These are phyloP conservation scores for Spilogale gracilis DNA, from an alignment of 2,113 vertebrate genomes.

Conservation along the genomic window DNA sequence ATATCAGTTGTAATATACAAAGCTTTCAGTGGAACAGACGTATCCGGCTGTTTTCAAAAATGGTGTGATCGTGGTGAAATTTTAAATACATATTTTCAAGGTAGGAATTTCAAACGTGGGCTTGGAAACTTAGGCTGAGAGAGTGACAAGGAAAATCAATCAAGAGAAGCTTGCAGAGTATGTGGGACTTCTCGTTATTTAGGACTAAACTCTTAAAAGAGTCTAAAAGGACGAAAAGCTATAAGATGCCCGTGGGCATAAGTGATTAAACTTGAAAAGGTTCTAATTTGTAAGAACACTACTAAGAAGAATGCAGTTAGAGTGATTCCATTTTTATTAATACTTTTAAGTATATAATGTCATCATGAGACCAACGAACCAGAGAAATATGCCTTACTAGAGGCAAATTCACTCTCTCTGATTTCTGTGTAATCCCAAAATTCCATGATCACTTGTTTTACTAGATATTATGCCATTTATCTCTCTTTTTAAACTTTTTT, in stretches of 20 bases:
- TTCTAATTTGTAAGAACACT: conserved; percentile 34
- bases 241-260: background rate
- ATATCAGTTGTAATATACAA: background rate
- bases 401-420: background rate
- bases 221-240: background rate
- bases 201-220: background rate
- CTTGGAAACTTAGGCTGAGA: conserved; percentile 6
- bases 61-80: background rate
- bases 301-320: background rate
- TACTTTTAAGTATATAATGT: conserved; percentile 7
- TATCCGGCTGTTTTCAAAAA: background rate
- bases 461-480: background rate
- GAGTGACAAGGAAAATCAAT: background rate
- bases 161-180: background rate
- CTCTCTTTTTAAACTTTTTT: background rate
- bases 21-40: background rate
- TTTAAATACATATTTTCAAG: background rate
- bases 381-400: conserved; percentile 45
- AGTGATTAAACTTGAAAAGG: conserved; percentile 18
- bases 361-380: background rate
- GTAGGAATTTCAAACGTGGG: background rate
- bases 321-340: conserved; percentile 3
- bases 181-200: background rate
- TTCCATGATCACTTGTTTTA: background rate
- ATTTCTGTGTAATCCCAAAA: background rate